A percentile compares a stretch with the other conserved stretches of the same genome.
Conservation (phyloP, 2,113 vertebrate genomes). For the Archilochus colubris region DNA sequence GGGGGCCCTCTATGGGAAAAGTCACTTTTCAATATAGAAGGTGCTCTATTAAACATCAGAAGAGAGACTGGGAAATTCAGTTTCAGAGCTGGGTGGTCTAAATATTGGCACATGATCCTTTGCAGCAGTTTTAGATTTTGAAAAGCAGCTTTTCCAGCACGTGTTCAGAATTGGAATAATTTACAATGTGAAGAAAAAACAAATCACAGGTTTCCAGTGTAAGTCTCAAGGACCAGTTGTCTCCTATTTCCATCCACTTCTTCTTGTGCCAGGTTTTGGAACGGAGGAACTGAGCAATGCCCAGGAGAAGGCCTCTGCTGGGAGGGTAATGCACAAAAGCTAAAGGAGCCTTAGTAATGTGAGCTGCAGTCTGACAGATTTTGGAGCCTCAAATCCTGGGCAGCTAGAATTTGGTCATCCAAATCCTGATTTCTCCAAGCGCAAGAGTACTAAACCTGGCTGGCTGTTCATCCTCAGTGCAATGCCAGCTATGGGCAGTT, state of each 20-base stretch:
- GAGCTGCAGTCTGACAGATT: not conserved
- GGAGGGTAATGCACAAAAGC: not conserved
- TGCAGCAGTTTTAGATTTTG: conserved; percentile 65
- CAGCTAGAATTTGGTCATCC: not conserved
- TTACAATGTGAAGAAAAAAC: conserved; percentile 52
- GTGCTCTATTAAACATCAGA: not conserved
- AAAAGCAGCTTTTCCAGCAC: conserved; percentile 64
- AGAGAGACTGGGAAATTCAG: conserved; percentile 11
- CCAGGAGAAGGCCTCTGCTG: not conserved
- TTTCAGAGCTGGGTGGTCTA: conserved; percentile 38
- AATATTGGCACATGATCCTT: conserved; percentile 40
- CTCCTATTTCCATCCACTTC: not conserved
- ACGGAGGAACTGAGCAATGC: not conserved
- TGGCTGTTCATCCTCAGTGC: not conserved
- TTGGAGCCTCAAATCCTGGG: not conserved
- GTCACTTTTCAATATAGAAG: not conserved
- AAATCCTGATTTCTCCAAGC: not conserved
- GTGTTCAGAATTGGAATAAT: conserved; percentile 57
- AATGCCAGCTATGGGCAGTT: not conserved
- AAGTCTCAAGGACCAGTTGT: not conserved
- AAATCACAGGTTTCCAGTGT: conserved; percentile 13
- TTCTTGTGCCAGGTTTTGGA: not conserved
- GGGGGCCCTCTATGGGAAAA: not conserved
- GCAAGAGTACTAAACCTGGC: not conserved
- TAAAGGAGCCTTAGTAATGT: not conserved